Conservation (phyloP, 2,797 vertebrate genomes). For the Lacerta agilis region DNA sequence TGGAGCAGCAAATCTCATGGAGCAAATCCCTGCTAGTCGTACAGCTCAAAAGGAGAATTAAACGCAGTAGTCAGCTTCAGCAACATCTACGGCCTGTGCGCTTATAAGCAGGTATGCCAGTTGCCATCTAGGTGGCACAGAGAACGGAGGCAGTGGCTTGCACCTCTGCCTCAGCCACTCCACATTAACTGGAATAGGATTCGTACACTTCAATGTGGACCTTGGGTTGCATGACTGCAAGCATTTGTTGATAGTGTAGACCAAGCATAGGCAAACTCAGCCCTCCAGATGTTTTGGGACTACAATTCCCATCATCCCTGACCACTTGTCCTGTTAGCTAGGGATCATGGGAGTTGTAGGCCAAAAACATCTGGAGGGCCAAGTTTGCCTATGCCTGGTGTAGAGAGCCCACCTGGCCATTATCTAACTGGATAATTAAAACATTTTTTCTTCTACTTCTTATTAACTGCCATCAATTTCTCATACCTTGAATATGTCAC, state of each 20-base stretch:
- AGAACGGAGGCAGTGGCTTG: neutral
- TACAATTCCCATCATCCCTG: no score
- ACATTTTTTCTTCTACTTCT: neutral
- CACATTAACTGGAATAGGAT: neutral
- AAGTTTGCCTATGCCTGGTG: no score
- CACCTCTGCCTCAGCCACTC: neutral
- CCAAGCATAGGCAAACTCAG: no score
- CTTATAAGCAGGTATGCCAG: neutral
- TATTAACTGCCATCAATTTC: neutral
- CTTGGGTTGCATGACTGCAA: neutral
- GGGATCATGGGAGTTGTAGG: no score
- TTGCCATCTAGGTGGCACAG: fast-evolving
- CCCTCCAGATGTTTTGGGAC: no score
- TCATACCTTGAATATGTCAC: neutral
- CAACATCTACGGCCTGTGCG: neutral
- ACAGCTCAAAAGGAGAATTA: slow-evolving; percentile 36
- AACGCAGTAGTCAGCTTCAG: slow-evolving; percentile 68
- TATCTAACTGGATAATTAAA: neutral
- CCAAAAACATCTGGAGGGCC: no score
- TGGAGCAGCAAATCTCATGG: slow-evolving; percentile 29
- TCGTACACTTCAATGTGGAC: neutral
- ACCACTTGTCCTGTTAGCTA: no score
- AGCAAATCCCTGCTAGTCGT: slow-evolving; percentile 37
- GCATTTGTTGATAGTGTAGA: neutral
- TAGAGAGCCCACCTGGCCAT: neutral